Evolutionary conservation across 2,113 vertebrate genomes (phyloP), one percentile per base, ranked within the genome.

Genomic region (Manacus vitellinus): DNA sequence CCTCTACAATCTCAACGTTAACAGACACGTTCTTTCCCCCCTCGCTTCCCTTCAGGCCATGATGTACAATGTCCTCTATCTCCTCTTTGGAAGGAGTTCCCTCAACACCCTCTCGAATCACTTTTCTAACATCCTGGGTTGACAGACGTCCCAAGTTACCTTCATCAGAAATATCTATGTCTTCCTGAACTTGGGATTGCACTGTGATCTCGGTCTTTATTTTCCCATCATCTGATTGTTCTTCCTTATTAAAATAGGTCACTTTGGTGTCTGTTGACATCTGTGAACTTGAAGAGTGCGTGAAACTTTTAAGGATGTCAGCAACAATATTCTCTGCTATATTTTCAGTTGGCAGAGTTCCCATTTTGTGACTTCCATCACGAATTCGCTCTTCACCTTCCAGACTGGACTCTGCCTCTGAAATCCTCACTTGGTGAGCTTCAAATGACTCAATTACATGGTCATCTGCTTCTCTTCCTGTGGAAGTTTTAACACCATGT

Each of bases 1-100:
- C 98, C 88, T 99, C 99, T 9, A 99, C 96, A n/a, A 99, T 99
- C 96, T 99, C 98, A 85, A 99, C 98, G 5, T 98, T 99, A 78
- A 99, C 98, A 13, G 98, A 98, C 14, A 98, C 97, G 17, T 98
- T 99, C 39, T 97, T 97, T 49, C 97, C 59, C 20, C 94, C 95
- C 76, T 98, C 98, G 2, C 83, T 96, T 28, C 95, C 98, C 51
- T 98, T 98, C 91, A 99, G 95, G 17, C 98, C 98, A 2, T 98
- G 97, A 43, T 97, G 97, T 22, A 99, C 93, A 41, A 99, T 95
- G 35, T 98, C 98, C 76, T 98, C 98, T 54, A 99, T 98, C 97
- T 99, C 97, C 82, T 74, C 97, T 97, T 98, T 98, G 25, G 99
- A 97, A 63, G 97, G 95, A 88, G 94, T 97, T 97, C 91, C 98